Conservation (phyloP, 2,113 vertebrate genomes). For the Scytalopus superciliaris region DNA sequence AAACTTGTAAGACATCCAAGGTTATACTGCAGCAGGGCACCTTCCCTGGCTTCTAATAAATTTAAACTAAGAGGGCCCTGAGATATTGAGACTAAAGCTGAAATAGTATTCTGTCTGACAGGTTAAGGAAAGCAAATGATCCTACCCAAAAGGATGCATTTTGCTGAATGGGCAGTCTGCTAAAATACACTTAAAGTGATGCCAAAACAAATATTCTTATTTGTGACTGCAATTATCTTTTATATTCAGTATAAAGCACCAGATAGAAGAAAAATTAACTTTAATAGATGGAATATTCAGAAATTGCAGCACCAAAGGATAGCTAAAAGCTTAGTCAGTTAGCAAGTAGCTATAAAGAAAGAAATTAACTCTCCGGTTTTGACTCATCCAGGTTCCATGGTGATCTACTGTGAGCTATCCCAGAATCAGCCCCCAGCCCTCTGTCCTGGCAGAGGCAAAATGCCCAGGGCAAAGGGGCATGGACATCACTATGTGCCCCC, state of each 20-base stretch:
- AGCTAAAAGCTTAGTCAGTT: not conserved
- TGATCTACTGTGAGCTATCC: not conserved
- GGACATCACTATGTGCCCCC: not conserved
- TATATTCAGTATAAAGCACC: not conserved
- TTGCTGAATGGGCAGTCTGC: not conserved
- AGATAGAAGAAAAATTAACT: not conserved
- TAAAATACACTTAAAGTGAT: not conserved
- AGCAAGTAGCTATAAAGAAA: not conserved
- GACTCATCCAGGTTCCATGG: not conserved
- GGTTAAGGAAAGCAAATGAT: not conserved
- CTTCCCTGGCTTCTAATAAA: constrained; percentile 4
- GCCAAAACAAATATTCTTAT: not conserved
- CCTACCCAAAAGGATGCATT: not conserved
- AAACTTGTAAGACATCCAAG: constrained; percentile 22
- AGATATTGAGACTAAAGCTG: not conserved
- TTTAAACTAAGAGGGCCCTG: not conserved
- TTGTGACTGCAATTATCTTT: not conserved
- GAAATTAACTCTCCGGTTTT: not conserved
- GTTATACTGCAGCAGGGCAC: constrained; percentile 5
- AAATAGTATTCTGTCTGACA: not conserved
- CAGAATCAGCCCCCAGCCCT: not conserved
- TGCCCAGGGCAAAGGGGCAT: not conserved
- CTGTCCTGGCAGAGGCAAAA: not conserved
- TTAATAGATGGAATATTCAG: not conserved
- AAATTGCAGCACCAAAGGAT: not conserved